Percentiles rank a stretch among this genome's conserved stretches.
Evolutionary conservation across 2,888 invertebrate genomes (phyloP).

Genomic region (Pyrrhia umbra): DNA sequence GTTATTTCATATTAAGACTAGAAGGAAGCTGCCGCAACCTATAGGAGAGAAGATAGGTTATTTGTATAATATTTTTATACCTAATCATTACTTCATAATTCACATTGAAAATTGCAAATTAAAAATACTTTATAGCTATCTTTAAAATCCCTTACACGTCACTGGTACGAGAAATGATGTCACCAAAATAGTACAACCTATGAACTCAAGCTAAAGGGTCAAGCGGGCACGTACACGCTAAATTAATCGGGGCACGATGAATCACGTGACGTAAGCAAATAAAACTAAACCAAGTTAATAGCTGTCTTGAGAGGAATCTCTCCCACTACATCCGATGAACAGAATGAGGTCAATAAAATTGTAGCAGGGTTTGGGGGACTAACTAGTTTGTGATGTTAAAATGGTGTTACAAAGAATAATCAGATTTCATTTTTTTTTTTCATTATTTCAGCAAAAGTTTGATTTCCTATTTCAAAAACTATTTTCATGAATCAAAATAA

Average conservation of each 20-base stretch:
- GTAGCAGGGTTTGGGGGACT: slow-evolving; percentile 29
- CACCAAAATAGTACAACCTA: slow-evolving; percentile 31
- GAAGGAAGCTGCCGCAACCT: too few relatives aligned
- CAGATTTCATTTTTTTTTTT: too few relatives aligned
- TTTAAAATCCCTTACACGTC: not conserved
- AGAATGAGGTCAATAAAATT: slow-evolving; percentile 55
- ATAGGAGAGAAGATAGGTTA: too few relatives aligned
- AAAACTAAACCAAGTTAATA: slow-evolving; percentile 61
- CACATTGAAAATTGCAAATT: too few relatives aligned
- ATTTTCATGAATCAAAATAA: too few relatives aligned
- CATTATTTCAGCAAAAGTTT: too few relatives aligned
- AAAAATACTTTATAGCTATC: too few relatives aligned
- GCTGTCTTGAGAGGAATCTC: slow-evolving; percentile 56
- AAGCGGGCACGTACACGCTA: slow-evolving; percentile 32
- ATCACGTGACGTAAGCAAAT: slow-evolving; percentile 62
- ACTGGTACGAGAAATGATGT: slow-evolving; percentile 11
- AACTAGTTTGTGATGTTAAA: not conserved
- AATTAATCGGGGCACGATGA: slow-evolving; percentile 60
- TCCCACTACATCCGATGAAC: slow-evolving; percentile 43
- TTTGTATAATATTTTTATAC: too few relatives aligned
- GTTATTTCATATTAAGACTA: too few relatives aligned
- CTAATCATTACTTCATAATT: too few relatives aligned
- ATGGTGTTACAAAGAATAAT: too few relatives aligned
- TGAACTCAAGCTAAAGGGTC: slow-evolving; percentile 32
- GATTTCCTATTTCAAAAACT: too few relatives aligned